Conservation (phyloP, 2,113 vertebrate species). For the Pycnonotus jocosus region DNA sequence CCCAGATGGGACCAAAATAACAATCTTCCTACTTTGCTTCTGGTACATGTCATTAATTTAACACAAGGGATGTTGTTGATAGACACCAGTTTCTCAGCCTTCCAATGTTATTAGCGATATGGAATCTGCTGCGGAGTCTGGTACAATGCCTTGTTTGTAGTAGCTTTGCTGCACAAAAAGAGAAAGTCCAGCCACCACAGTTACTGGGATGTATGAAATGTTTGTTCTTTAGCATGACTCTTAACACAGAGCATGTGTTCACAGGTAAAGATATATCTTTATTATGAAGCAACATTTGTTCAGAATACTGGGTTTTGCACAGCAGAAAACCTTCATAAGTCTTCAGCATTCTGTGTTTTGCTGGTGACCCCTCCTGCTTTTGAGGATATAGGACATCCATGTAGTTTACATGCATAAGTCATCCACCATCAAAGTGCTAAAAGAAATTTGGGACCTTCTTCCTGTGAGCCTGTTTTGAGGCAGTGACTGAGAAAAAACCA, state of each 20-base stretch:
- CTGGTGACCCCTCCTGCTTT: background rate
- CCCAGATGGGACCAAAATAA: constrained; percentile 29
- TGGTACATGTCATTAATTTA: constrained; percentile 40
- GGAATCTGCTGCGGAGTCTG: background rate
- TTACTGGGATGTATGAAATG: background rate
- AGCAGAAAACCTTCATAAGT: background rate
- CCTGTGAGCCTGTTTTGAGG: background rate
- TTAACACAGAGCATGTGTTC: background rate
- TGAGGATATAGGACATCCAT: background rate
- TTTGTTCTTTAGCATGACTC: background rate
- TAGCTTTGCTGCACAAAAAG: background rate
- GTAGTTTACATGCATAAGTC: background rate
- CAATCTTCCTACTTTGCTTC: constrained; percentile 13
- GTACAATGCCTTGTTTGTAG: background rate
- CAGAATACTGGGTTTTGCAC: background rate
- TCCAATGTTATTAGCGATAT: background rate
- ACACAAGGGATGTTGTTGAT: constrained; percentile 33
- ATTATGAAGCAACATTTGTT: background rate
- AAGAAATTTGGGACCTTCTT: background rate
- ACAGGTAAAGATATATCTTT: background rate
- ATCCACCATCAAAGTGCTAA: background rate
- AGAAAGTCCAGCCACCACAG: background rate
- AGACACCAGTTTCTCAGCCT: constrained; percentile 40
- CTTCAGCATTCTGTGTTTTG: background rate
- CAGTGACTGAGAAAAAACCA: background rate